phyloP scores from a whole-genome alignment of 2,888 invertebrate species.

The Mesopsocus fuscifrons region DNA sequence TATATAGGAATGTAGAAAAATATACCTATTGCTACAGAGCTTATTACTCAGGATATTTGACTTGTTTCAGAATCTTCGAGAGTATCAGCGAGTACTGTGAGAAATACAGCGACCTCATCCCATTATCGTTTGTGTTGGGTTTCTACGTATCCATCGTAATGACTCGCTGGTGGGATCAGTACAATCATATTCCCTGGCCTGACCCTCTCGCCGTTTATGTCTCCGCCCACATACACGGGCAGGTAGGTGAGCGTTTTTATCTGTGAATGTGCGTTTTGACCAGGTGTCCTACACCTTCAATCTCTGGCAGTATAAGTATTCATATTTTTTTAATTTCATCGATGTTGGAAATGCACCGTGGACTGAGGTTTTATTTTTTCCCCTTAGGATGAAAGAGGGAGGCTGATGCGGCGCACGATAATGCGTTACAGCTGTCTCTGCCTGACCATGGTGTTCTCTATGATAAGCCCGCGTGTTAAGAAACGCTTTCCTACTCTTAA shows the following conservation, averaged over 20 bases:
- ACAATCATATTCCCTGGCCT: constrained; percentile 65
- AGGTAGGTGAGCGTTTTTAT: constrained; percentile 27
- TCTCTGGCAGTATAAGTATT: no score
- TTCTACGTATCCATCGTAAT: constrained; percentile 88
- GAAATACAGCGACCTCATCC: constrained; percentile 71
- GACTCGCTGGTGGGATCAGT: constrained; percentile 84
- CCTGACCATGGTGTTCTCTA: constrained; percentile 70
- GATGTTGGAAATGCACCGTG: no score
- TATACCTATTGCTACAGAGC: no score
- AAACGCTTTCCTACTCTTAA: constrained; percentile 70
- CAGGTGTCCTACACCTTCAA: no score
- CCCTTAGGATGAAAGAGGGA: constrained; percentile 50
- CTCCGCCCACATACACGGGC: constrained; percentile 64
- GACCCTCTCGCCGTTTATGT: constrained; percentile 75
- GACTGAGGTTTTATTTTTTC: constrained; percentile 9
- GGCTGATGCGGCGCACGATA: constrained; percentile 64
- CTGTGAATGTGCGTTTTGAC: no score
- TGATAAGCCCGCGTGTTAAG: constrained; percentile 74
- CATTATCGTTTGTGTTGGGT: constrained; percentile 80
- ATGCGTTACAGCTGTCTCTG: constrained; percentile 68
- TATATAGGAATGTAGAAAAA: no score
- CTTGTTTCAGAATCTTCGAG: constrained; percentile 54
- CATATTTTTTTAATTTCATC: no score
- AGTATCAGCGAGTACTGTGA: constrained; percentile 67
- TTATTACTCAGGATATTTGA: no score